These are phyloP conservation scores for Drosophila tristis DNA, from an alignment of 1,140 invertebrate genomes.

Conservation along the genomic window DNA sequence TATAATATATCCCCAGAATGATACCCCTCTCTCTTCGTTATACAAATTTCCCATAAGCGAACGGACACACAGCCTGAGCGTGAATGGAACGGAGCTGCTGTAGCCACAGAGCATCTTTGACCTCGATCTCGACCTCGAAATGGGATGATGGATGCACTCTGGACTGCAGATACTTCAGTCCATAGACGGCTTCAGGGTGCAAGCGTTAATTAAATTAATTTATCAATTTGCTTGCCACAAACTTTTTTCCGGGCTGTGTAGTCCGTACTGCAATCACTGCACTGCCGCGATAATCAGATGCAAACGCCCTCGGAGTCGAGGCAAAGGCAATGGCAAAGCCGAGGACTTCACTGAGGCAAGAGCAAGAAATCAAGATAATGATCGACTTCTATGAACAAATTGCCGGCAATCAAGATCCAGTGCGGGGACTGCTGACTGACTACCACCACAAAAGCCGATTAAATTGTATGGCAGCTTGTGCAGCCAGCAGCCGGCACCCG, in stretches of 20 bases:
- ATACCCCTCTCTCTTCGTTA: too few relatives aligned
- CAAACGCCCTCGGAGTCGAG: constrained; percentile 12
- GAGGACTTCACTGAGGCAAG: constrained; percentile 40
- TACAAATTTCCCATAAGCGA: too few relatives aligned
- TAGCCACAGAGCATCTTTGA: constrained; percentile 1
- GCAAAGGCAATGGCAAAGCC: constrained; percentile 15
- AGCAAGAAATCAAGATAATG: constrained; percentile 73
- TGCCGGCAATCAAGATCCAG: constrained; percentile 63
- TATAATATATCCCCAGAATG: too few relatives aligned
- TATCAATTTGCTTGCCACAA: constrained; percentile 66
- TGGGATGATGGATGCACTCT: not conserved
- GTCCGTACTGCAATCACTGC: constrained; percentile 15
- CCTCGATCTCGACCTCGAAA: constrained; percentile 13
- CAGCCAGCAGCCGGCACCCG: not conserved
- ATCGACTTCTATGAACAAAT: constrained; percentile 79
- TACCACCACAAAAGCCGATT: constrained; percentile 47
- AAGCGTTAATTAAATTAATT: constrained; percentile 60
- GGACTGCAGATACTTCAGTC: not conserved
- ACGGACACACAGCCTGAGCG: too few relatives aligned
- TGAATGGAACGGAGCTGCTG: too few relatives aligned
- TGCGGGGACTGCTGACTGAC: not conserved
- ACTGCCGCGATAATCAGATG: constrained; percentile 39
- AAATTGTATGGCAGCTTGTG: constrained; percentile 20
- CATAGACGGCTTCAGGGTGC: not conserved
- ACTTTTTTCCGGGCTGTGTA: constrained; percentile 45